phyloP scores from a whole-genome alignment of 2,888 invertebrate genomes.

The Busseola fusca region DNA sequence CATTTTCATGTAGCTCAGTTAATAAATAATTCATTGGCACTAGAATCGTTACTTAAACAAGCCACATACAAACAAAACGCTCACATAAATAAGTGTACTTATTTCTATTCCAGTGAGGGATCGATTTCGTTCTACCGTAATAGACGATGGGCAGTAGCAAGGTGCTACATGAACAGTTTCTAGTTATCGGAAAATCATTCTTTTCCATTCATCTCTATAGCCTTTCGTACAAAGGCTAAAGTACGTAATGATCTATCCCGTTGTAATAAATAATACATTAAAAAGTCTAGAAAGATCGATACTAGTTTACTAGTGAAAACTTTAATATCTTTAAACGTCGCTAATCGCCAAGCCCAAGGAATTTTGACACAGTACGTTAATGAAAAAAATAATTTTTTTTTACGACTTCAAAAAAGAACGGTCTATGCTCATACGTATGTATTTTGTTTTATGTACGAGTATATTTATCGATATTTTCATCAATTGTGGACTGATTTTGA shows the following conservation, averaged over 20 bases:
- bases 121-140: conserved; percentile 8
- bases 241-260: no score
- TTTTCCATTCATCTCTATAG: no score
- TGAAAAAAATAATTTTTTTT: not conserved
- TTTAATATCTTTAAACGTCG: not conserved
- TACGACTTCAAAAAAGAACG: not conserved
- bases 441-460: no score
- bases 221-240: no score
- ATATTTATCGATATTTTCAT: not conserved
- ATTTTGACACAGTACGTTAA: not conserved
- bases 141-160: not conserved
- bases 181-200: not conserved
- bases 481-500: not conserved
- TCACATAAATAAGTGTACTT: conserved; percentile 1
- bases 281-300: no score
- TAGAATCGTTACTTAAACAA: conserved; percentile 44
- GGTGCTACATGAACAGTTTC: not conserved
- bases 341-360: not conserved
- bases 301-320: no score
- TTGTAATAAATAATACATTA: no score
- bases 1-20: conserved; percentile 18
- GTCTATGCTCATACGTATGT: not conserved
- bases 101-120: conserved; percentile 20
- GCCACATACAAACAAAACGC: not conserved
- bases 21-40: conserved; percentile 55